These are phyloP conservation scores for Helleia helle DNA, from an alignment of 2,888 invertebrate genomes.

Conservation along the genomic window DNA sequence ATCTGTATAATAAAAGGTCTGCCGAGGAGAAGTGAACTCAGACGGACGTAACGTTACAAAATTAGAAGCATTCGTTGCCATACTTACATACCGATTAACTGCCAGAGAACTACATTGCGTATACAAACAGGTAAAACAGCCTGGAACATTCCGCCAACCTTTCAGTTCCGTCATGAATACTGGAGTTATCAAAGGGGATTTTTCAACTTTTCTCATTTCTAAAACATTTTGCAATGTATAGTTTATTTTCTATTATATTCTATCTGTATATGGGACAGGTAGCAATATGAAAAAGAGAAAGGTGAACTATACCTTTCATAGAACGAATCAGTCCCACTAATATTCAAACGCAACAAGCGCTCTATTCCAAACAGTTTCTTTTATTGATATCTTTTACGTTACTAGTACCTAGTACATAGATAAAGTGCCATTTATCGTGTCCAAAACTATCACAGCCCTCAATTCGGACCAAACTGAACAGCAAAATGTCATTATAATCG, in stretches of 20 bases:
- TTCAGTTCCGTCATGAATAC: slow-evolving; percentile 2
- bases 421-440: too few relatives aligned
- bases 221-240: slow-evolving; percentile 1
- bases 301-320: too few relatives aligned
- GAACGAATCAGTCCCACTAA: not conserved
- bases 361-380: too few relatives aligned
- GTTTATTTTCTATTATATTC: slow-evolving; percentile 1
- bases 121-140: slow-evolving; percentile 11
- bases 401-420: too few relatives aligned
- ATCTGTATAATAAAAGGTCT: slow-evolving; percentile 20
- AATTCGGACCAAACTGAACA: too few relatives aligned
- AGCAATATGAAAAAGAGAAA: not conserved
- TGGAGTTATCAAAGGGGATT: not conserved
- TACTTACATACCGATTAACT: slow-evolving; percentile 5
- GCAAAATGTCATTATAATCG: too few relatives aligned
- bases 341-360: too few relatives aligned
- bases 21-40: slow-evolving; percentile 30
- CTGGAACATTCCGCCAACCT: not conserved
- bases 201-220: not conserved
- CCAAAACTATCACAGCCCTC: too few relatives aligned
- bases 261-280: not conserved
- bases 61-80: slow-evolving; percentile 32
- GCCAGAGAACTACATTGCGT: slow-evolving; percentile 9
- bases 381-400: too few relatives aligned
- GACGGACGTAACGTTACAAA: slow-evolving; percentile 30